These are phyloP conservation scores for Telmatochromis brachygnathus DNA, from an alignment of 2,113 vertebrate species.

Conservation along the genomic window DNA sequence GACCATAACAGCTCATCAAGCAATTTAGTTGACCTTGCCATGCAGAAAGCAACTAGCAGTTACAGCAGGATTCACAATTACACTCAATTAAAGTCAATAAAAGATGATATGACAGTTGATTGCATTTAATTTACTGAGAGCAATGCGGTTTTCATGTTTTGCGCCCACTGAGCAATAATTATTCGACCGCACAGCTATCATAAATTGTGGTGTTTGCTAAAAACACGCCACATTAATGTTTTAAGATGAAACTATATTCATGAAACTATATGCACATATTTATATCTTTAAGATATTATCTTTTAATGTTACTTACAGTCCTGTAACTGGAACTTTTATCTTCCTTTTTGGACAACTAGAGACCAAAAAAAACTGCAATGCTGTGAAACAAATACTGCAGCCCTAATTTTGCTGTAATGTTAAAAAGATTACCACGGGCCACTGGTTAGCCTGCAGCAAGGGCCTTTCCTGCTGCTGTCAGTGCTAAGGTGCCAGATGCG, in stretches of 20 bases:
- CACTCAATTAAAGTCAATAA: conserved; percentile 66
- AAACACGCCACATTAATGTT: conserved; percentile 8
- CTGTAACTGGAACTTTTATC: not conserved
- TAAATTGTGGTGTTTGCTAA: conserved; percentile 20
- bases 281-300: not conserved
- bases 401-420: not conserved
- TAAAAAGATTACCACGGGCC: conserved; percentile 7
- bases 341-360: not conserved
- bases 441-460: conserved; percentile 40
- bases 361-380: not conserved
- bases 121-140: conserved; percentile 56
- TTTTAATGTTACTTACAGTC: not conserved
- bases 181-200: conserved; percentile 31
- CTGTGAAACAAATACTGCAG: not conserved
- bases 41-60: conserved; percentile 55
- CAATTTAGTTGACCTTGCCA: conserved; percentile 57
- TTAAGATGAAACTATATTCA: not conserved
- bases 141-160: conserved; percentile 39
- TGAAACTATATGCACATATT: not conserved
- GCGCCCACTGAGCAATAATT: conserved; percentile 42
- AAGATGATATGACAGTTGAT: conserved; percentile 61
- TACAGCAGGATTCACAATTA: conserved; percentile 59
- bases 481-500: conserved; percentile 57
- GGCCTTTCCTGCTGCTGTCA: conserved; percentile 24
- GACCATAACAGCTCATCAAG: conserved; percentile 58